Evolutionary conservation across 1,140 invertebrate genomes (phyloP).

Genomic region (Drosophila elegans): DNA sequence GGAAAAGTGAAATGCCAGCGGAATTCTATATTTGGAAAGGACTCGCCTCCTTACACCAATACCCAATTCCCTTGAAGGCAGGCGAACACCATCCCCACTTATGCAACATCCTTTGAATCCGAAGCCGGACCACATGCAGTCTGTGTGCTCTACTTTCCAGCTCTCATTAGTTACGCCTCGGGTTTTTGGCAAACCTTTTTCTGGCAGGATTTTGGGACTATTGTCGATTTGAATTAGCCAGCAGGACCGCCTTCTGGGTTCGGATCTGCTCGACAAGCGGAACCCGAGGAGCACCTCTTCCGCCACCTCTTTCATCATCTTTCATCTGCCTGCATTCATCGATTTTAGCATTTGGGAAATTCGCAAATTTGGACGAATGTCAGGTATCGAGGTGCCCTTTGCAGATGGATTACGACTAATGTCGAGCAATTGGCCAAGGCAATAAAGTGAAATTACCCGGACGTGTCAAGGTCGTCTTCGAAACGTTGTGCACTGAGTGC

Average conservation of each 20-base stretch:
- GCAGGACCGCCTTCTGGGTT: slow-evolving; percentile 66
- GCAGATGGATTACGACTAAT: slow-evolving; percentile 79
- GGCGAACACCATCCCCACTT: slow-evolving; percentile 32
- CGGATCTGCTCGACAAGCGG: slow-evolving; percentile 9
- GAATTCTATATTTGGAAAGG: slow-evolving; percentile 48
- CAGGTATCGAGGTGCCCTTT: slow-evolving; percentile 60
- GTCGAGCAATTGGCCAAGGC: slow-evolving; percentile 74
- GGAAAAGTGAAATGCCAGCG: slow-evolving; percentile 31
- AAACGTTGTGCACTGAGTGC: neutral
- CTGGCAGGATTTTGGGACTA: slow-evolving; percentile 45
- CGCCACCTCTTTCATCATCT: slow-evolving; percentile 32
- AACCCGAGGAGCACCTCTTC: slow-evolving; percentile 59
- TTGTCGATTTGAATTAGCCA: slow-evolving; percentile 77
- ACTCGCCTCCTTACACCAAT: slow-evolving; percentile 10
- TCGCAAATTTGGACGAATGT: slow-evolving; percentile 67
- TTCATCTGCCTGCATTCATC: slow-evolving; percentile 65
- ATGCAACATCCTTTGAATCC: slow-evolving; percentile 49
- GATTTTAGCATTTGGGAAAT: slow-evolving; percentile 73
- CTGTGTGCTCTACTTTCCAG: slow-evolving; percentile 27
- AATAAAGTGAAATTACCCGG: slow-evolving; percentile 77
- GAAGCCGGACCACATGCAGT: slow-evolving; percentile 27
- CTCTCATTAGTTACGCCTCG: slow-evolving; percentile 70
- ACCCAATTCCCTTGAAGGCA: slow-evolving; percentile 14
- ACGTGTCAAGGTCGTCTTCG: slow-evolving; percentile 68
- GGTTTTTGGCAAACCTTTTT: slow-evolving; percentile 70